Evolutionary conservation across 2,113 vertebrate genomes (phyloP).

Genomic region (Cranoglanis bouderius): DNA sequence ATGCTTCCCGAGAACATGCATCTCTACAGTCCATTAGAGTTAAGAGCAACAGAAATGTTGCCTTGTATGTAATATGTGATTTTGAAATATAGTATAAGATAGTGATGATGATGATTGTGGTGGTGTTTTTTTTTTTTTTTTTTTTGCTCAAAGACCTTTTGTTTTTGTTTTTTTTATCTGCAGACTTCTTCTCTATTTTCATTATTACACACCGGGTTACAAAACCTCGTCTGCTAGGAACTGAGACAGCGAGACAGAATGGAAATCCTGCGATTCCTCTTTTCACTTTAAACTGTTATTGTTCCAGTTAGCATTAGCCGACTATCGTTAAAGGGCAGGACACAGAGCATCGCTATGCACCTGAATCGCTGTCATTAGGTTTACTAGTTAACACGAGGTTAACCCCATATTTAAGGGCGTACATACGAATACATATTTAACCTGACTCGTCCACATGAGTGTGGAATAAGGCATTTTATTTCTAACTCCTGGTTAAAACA

Average conservation of each 20-base stretch:
- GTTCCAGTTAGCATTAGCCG: conserved; percentile 24
- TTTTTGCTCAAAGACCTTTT: neutral
- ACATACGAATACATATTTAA: neutral
- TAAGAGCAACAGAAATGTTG: neutral
- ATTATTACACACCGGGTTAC: neutral
- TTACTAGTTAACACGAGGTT: neutral
- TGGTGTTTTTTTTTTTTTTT: neutral
- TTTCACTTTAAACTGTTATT: neutral
- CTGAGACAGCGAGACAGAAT: neutral
- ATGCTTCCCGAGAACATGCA: neutral
- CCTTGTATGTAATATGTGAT: neutral
- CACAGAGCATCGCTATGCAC: conserved; percentile 40
- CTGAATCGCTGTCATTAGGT: neutral
- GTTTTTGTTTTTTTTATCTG: neutral
- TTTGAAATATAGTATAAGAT: neutral
- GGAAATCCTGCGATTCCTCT: neutral
- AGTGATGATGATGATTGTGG: neutral
- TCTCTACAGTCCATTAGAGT: neutral
- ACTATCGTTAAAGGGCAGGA: neutral
- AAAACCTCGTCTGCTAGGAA: neutral
- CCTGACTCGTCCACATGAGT: neutral
- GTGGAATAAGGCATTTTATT: neutral
- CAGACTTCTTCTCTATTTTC: neutral
- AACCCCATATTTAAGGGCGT: neutral
- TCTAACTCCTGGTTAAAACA: neutral